Evolutionary conservation across 2,888 invertebrate genomes (phyloP), one percentile per base, ranked within the genome.

Genomic region (Lycia hirtaria): DNA sequence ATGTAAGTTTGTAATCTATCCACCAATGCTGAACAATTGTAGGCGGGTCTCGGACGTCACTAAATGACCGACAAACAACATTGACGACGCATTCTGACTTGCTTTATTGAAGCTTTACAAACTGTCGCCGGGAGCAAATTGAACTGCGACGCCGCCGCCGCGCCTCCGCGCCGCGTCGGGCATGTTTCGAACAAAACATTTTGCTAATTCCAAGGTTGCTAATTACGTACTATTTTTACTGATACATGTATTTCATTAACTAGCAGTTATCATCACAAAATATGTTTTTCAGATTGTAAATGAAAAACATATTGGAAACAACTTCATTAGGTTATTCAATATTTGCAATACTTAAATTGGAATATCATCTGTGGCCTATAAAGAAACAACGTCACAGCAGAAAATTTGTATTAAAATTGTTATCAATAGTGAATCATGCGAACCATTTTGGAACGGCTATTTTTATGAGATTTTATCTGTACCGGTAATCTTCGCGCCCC

Each of bases 21-120:
- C 12, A 10, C 10, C 4, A 62, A 60, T 60, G 56, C 68, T 63
- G 49, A 65, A 68, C 66, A 72, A 67, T 67, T 72, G 81, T 69
- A 76, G 84, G 85, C 80, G 80, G 73, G 80, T 73, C 76, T 55
- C 72, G 24, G 26, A 74, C 85, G 85, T 84, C 84, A 84, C 67
- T 33, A 65, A 60, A 60, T 52, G 62, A 55, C 57, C 43, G 54
- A 51, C 60, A 62, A 70, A 69, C 64, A 62, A 62, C 67, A 67
- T 70, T 64, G 68, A 60, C 62, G 47, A 62, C 67, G 60, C 71
- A 65, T 66, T 69, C 58, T 67, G 57, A 65, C 61, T 70, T 62
- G 68, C 67, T 72, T 15, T 48, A 43, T 35, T 56, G 49, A 44
- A 49, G 43, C 56, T 47, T 45, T 33, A 45, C 38, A 43, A 53